These are phyloP conservation scores for Cisticola juncidis DNA, from an alignment of 2,113 vertebrate genomes.

Conservation along the genomic window DNA sequence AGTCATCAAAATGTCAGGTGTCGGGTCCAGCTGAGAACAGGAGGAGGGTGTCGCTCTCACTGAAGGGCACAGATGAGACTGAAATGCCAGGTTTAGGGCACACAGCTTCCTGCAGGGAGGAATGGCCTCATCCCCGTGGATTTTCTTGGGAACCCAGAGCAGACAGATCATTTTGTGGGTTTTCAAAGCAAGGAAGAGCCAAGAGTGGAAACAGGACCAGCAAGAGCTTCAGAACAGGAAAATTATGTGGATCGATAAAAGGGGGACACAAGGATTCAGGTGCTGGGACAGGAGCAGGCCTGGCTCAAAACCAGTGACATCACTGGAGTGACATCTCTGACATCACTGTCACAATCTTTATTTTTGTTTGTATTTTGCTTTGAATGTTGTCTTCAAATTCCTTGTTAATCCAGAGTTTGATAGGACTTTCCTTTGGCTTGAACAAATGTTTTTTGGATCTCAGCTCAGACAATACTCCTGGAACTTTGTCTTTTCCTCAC, in stretches of 20 bases:
- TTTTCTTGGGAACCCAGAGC: background rate
- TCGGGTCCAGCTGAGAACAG: accelerated
- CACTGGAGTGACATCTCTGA: background rate
- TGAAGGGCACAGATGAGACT: background rate
- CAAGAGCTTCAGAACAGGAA: background rate
- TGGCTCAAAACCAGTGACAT: background rate
- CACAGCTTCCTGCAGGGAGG: background rate
- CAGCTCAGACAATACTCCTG: slow-evolving; percentile 2
- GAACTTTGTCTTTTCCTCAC: background rate
- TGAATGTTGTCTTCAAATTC: background rate
- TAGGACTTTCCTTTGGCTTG: slow-evolving; percentile 3
- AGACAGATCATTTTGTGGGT: background rate
- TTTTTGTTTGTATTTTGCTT: background rate
- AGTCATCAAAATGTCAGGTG: background rate
- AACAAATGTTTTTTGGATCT: background rate
- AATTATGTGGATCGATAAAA: background rate
- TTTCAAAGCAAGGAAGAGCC: background rate
- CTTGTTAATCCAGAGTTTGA: background rate
- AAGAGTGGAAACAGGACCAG: background rate
- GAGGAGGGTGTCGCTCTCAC: accelerated
- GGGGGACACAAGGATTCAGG: background rate
- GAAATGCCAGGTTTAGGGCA: background rate
- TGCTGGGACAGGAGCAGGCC: background rate
- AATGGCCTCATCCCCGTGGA: background rate
- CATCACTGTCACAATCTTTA: background rate